Evolutionary conservation across 2,113 vertebrate genomes (phyloP), one percentile per base, ranked within the genome.

Genomic region (Triplophysa rosa): DNA sequence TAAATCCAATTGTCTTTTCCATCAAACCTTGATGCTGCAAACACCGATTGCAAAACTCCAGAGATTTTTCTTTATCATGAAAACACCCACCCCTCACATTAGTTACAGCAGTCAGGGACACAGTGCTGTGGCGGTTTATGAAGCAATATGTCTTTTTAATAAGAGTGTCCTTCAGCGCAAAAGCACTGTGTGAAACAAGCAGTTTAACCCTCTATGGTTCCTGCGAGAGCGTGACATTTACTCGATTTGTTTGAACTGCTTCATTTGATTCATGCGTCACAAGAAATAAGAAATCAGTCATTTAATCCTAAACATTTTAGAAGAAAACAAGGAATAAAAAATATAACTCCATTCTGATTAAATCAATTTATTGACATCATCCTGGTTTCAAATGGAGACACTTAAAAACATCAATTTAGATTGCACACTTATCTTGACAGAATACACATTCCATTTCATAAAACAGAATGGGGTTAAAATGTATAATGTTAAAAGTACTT

Each of bases 61-160:
- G 65, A 59, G 70, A 87, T 86, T 78, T 80, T 26, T 79, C 56
- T 73, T 84, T 67, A 58, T 58, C 83, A 68, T 85, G 63, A 85
- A 63, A 23, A 66, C 70, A 67, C 69, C 54, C 9, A 72, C 19
- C 10, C 9, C 42, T 26, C 3, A 26, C 67, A 59, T 62, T 58
- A 56, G 21, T 64, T 19, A 73, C 19, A 24, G 37, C 73, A 89
- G 75, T 78, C 84, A 87, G 79, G 83, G 76, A 86, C 83, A 77
- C 87, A 83, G 84, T 3, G 19, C 81, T 68, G 70, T 21, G 62
- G 80, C 42, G 26, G 89, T 90, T 92, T 89, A 91, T 91, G 87
- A 92, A 89, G 87, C 89, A 87, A 89, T 90, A 89, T 89, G 87
- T 92, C 87, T 91, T 87, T 91, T 91, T 90, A 90, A 92, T 89